phyloP scores from a whole-genome alignment of 2,797 vertebrate genomes.

The Protosalanx chinensis region DNA sequence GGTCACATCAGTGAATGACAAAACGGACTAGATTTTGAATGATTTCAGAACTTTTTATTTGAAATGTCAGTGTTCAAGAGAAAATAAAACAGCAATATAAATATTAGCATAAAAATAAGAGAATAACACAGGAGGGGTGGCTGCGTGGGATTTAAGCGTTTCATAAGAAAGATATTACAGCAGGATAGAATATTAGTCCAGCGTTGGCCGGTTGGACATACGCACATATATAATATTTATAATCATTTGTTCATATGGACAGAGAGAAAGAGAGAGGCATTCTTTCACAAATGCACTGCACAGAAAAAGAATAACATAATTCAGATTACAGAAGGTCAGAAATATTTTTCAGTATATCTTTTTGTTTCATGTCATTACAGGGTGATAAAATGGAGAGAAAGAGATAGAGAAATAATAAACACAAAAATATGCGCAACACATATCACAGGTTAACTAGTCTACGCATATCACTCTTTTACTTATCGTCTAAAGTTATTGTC shows the following conservation, averaged over 20 bases:
- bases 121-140: conserved; percentile 81
- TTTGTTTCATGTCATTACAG: conserved; percentile 67
- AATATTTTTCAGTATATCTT: conserved; percentile 67
- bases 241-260: conserved; percentile 80
- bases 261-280: conserved; percentile 75
- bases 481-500: conserved; percentile 68
- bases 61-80: conserved; percentile 90
- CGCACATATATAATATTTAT: conserved; percentile 80
- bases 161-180: conserved; percentile 85
- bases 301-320: conserved; percentile 70
- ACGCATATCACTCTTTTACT: conserved; percentile 74
- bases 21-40: conserved; percentile 31
- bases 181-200: conserved; percentile 78
- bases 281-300: conserved; percentile 79
- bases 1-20: too few species aligned
- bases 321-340: conserved; percentile 74
- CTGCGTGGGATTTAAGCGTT: conserved; percentile 77
- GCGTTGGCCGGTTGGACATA: conserved; percentile 71
- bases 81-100: conserved; percentile 98
- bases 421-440: conserved; percentile 81
- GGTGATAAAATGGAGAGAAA: conserved; percentile 71
- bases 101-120: conserved; percentile 99
- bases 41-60: conserved; percentile 92
- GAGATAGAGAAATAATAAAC: conserved; percentile 70
- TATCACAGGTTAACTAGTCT: conserved; percentile 79